Evolutionary conservation across 2,797 vertebrate genomes (phyloP).

Genomic region (Mormyrus proboscirostris): DNA sequence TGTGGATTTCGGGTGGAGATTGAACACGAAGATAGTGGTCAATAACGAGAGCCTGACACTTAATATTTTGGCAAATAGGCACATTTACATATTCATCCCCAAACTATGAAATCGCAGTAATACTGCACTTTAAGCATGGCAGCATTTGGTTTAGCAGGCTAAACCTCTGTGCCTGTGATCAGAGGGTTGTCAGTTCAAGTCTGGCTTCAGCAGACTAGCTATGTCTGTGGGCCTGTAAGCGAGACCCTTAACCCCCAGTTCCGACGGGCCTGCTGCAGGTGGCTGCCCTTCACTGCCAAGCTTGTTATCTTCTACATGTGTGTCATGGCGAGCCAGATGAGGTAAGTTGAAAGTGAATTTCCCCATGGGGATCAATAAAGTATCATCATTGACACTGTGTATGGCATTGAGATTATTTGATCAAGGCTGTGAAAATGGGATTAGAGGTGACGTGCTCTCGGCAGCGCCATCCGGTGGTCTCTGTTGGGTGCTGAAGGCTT

Average conservation of each 20-base stretch:
- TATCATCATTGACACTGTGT: background rate
- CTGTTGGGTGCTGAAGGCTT: background rate
- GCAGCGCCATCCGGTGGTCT: background rate
- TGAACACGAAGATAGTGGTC: background rate
- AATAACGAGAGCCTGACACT: background rate
- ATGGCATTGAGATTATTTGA: background rate
- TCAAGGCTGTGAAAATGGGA: background rate
- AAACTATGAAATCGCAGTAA: background rate
- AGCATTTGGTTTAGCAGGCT: background rate
- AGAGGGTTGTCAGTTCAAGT: background rate
- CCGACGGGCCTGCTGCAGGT: background rate
- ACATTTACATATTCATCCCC: background rate
- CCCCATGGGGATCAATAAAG: background rate
- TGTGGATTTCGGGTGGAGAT: background rate
- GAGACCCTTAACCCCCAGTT: background rate
- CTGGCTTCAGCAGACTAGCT: background rate
- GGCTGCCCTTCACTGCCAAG: background rate
- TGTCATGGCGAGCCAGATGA: background rate
- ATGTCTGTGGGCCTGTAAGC: background rate
- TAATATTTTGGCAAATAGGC: background rate
- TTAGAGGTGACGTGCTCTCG: background rate
- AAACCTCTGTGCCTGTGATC: background rate
- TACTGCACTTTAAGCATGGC: background rate
- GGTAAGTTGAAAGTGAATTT: background rate
- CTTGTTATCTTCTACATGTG: background rate